Evolutionary conservation across 2,113 vertebrate genomes (phyloP).

Genomic region (Cephalopholis sonnerati): DNA sequence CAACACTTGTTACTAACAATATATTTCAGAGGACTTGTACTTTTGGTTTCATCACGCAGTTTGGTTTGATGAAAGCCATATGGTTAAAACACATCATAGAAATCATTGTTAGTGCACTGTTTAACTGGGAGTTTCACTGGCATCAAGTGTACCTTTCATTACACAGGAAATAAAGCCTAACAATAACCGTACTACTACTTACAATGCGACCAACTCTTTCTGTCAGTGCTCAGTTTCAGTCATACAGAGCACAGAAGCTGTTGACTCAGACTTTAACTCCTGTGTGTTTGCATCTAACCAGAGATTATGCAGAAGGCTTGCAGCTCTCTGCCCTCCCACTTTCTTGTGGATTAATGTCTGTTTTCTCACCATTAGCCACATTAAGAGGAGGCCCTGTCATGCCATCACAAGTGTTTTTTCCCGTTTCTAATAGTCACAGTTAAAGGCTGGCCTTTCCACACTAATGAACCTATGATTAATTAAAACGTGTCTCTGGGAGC

Average conservation of each 20-base stretch:
- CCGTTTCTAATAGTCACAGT: slow-evolving; percentile 44
- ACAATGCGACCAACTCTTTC: background rate
- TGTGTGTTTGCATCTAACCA: slow-evolving; percentile 27
- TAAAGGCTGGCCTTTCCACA: slow-evolving; percentile 35
- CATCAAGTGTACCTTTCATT: background rate
- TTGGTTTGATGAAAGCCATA: background rate
- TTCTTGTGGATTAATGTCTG: slow-evolving; percentile 66
- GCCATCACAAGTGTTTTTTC: slow-evolving; percentile 63
- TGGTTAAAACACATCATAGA: background rate
- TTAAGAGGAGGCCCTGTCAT: slow-evolving; percentile 59
- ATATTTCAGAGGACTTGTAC: background rate
- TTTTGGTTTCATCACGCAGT: background rate
- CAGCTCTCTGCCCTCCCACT: slow-evolving; percentile 29
- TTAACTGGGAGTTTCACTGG: background rate
- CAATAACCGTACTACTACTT: background rate
- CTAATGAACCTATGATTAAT: slow-evolving; percentile 71
- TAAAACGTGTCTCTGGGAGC: slow-evolving; percentile 50
- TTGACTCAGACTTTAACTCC: slow-evolving; percentile 9
- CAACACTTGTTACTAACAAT: too few species aligned
- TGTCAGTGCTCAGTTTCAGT: slow-evolving; percentile 5
- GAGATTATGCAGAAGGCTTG: slow-evolving; percentile 31
- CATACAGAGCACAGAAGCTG: slow-evolving; percentile 9
- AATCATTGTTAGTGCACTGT: background rate
- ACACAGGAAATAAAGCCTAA: background rate
- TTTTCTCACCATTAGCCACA: slow-evolving; percentile 67